Base-by-base conservation (phyloP, 92 coral and sea anemone genomes). In the Chrysogorgia sp. region DNA sequence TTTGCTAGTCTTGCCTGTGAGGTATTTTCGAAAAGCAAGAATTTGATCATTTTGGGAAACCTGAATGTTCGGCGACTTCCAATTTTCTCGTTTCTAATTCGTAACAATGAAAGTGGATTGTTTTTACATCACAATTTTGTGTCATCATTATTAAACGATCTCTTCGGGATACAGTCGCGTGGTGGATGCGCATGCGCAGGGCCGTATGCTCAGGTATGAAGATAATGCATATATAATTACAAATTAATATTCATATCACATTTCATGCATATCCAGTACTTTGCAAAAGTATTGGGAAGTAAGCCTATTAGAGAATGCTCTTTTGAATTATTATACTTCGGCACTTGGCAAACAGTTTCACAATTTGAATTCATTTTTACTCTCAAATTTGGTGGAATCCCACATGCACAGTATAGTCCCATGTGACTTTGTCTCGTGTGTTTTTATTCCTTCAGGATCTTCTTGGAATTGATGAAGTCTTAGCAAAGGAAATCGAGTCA, bases 131-230 rank as follows among this genome's bases (percentile, higher is more conserved):
- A 91, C 70, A 94, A 94, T 82, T 94, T 81, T 58, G 87, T 87
- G 28, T 92, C 97, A 75, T 87, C 94, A 37, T 81, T 94, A 22
- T 80, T 94, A 20, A 91, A 94, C 70, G 98, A 94, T 79, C 77
- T 94, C 63, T 94, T 89, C 81, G 98, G 98, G 35, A 89, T 94
- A 75, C 98, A 94, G 89, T 92, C 97, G n/a, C 97, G 98, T 76
- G 98, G 98, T 35, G 98, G 98, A 23, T 94, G 98, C 76, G 98
- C 94, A 0, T 94, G 98, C 66, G 98, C 98, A 4, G 98, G 98
- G 7, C 98, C 98, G 28, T 94, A 94, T 89, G 97, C 96, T 23
- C 98, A 94, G 98, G 98, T 94, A 59, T n/a, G 2, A n/a, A 47
- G n/a, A 47, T 47, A 47, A 7, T 7, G 15, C 10, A 47, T n/a